A percentile compares a stretch with the other conserved stretches of the same genome.
These are phyloP conservation scores for Pocillopora grandis DNA, from an alignment of 92 coral and sea anemone genomes.

Conservation along the genomic window DNA sequence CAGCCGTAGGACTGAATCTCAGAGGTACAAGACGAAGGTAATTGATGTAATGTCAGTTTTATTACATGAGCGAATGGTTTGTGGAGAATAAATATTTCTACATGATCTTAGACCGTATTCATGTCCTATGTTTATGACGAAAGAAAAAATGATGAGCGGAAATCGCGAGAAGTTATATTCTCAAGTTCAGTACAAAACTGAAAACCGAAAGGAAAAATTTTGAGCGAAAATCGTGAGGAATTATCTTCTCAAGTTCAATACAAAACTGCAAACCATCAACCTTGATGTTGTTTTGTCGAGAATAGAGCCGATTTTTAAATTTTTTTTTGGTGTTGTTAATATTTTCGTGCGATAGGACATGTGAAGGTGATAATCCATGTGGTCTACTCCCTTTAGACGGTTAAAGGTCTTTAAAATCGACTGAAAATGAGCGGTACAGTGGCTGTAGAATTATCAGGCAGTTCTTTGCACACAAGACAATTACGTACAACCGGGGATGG, in stretches of 20 bases:
- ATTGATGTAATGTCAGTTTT: background rate
- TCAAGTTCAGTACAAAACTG: background rate
- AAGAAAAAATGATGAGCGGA: too few species aligned
- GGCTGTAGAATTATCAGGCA: constrained; percentile 56
- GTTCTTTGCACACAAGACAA: constrained; percentile 44
- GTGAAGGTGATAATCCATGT: background rate
- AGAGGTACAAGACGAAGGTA: constrained; percentile 8
- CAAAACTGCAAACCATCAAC: too few species aligned
- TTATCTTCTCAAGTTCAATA: too few species aligned
- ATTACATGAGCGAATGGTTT: background rate
- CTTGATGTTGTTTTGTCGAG: too few species aligned
- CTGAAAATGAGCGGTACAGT: constrained; percentile 48
- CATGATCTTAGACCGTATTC: too few species aligned
- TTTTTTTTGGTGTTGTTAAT: background rate
- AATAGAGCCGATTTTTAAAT: background rate
- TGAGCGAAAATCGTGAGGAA: too few species aligned
- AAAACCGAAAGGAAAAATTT: too few species aligned
- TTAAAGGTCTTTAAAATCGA: background rate
- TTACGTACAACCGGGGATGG: constrained; percentile 66
- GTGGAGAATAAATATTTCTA: background rate
- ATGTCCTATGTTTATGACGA: too few species aligned
- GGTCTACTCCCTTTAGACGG: background rate
- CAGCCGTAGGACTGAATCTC: background rate
- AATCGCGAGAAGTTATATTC: too few species aligned
- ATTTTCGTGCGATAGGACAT: background rate